Evolutionary conservation across 2,113 vertebrate genomes (phyloP), one percentile per base, ranked within the genome.

Genomic region (Triplophysa rosa): DNA sequence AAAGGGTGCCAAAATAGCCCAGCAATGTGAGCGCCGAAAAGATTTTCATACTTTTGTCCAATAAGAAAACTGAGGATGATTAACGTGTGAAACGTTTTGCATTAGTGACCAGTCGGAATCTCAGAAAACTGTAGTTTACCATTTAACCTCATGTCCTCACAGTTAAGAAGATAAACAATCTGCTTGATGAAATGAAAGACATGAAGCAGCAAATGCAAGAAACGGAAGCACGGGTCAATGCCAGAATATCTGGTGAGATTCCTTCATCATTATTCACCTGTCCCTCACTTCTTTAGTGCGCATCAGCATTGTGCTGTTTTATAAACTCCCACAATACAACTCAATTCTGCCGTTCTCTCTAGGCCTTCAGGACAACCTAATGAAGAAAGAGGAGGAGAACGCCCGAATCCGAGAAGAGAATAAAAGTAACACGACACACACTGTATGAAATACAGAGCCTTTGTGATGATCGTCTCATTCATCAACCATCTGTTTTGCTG

Each of bases 221-320:
- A 58, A 58, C 21, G 13, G 54, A 59, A 59, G n/a, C 12, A 3
- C 29, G 4, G 21, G 12, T 72, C 4, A 72, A 72, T 40, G 12
- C 29, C n/a, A 72, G 69, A 72, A 59, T 72, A 59, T 13, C 69
- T 59, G 29, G 69, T 72, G 54, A 59, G 69, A 40, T 59, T 58
- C 29, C 23, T 58, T 72, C 67, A 70, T 52, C 29, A 29, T 26
- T 2, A 58, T 37, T 1, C 67, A 24, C 23, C 10, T 26, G 33
- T 37, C 33, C 5, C 33, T 37, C 33, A 7, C 33, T 37, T 37
- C 33, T 8, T 7, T 37, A 8, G 33, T 37, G 7, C 6, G 7
- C 33, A 37, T 37, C 33, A 37, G 33, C 6, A 37, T 37, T 8
- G 7, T 37, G 33, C 33, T 37, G 6, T 37, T 37, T 37, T 37